phyloP scores from a whole-genome alignment of 1,140 invertebrate species.

The Drosophila sturtevanti region DNA sequence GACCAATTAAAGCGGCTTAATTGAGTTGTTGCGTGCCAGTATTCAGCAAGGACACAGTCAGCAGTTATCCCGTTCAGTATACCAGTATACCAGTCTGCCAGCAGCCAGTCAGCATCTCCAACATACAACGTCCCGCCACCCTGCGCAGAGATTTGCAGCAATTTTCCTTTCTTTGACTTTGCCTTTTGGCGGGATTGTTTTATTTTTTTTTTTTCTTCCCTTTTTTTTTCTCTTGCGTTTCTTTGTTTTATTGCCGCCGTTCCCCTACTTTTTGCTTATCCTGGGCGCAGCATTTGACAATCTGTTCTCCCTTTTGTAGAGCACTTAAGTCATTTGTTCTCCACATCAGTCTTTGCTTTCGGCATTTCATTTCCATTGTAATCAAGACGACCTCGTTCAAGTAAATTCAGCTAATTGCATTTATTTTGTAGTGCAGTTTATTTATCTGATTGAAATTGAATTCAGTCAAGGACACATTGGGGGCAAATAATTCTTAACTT shows the following conservation, averaged over 20 bases:
- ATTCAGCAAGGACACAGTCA: constrained; percentile 51
- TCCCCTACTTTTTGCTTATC: constrained; percentile 25
- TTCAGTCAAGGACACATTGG: constrained; percentile 5
- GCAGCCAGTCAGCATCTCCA: background rate
- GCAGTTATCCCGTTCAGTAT: constrained; percentile 20
- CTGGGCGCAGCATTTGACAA: constrained; percentile 46
- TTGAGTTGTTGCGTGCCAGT: constrained; percentile 78
- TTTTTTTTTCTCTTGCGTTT: background rate
- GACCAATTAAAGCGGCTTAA: constrained; percentile 82
- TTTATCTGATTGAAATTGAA: background rate
- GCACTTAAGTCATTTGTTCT: constrained; percentile 58
- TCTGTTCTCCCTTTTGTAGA: constrained; percentile 38
- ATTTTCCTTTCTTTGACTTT: constrained; percentile 41
- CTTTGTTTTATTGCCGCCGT: constrained; percentile 40
- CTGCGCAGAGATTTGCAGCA: constrained; percentile 44
- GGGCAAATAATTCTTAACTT: constrained; percentile 12
- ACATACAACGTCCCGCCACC: background rate
- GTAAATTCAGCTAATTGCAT: constrained; percentile 39
- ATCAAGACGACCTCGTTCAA: constrained; percentile 26
- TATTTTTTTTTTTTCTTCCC: background rate
- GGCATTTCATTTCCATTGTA: constrained; percentile 1
- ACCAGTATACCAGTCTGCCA: constrained; percentile 22
- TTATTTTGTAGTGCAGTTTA: constrained; percentile 6
- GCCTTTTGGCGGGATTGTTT: constrained; percentile 17
- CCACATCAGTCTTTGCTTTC: constrained; percentile 48